Percentiles rank a stretch among this genome's conserved stretches.
Conservation (phyloP, 2,888 invertebrate species). For the Conchocele bisecta region DNA sequence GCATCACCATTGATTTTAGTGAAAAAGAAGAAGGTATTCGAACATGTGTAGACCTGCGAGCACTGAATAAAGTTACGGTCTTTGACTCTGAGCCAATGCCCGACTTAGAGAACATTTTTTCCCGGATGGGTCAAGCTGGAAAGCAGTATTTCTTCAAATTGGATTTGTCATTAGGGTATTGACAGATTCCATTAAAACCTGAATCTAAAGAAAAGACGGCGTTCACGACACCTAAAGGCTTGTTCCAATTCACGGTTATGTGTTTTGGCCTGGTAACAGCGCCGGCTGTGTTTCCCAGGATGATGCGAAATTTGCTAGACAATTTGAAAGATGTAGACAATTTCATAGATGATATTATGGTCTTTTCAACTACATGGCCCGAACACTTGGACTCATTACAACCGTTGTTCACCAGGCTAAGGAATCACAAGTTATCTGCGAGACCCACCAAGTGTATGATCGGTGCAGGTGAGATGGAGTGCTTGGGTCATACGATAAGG, state of each 20-base stretch:
- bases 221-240: background rate
- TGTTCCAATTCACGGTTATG: background rate
- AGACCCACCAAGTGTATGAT: background rate
- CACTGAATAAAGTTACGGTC: slow-evolving; percentile 48
- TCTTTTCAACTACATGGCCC: background rate
- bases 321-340: background rate
- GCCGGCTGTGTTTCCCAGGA: background rate
- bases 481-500: background rate
- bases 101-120: slow-evolving; percentile 39
- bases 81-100: slow-evolving; percentile 59
- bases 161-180: background rate
- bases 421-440: background rate
- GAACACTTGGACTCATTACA: background rate
- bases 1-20: slow-evolving; percentile 48
- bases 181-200: background rate
- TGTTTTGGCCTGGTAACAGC: background rate
- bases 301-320: background rate
- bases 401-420: background rate
- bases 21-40: slow-evolving; percentile 38
- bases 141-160: slow-evolving; percentile 13
- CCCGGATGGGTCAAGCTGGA: background rate
- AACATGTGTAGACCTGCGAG: slow-evolving; percentile 49
- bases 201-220: background rate
- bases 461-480: background rate
- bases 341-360: slow-evolving; percentile 9